These are phyloP conservation scores for Hydrochoerus hydrochaeris DNA, from an alignment of 2,113 vertebrate genomes.

Conservation along the genomic window DNA sequence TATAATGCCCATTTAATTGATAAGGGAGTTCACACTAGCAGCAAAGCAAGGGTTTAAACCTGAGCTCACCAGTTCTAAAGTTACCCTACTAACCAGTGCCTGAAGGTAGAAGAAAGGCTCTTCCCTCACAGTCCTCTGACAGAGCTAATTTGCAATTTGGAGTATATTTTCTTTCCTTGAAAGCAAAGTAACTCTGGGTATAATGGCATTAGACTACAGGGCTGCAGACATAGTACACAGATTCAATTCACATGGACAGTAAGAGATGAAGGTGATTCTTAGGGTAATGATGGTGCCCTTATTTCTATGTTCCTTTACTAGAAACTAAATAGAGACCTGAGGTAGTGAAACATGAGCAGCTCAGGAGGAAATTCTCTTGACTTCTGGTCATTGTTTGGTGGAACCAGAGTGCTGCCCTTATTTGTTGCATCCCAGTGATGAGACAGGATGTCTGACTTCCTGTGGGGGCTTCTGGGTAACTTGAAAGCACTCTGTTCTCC, in stretches of 20 bases:
- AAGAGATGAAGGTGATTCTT: background rate
- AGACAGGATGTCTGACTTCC: background rate
- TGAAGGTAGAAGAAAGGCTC: background rate
- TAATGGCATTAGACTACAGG: background rate
- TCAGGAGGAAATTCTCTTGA: background rate
- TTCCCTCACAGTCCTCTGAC: background rate
- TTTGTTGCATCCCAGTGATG: background rate
- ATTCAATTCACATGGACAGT: background rate
- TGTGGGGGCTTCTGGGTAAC: background rate
- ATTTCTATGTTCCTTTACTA: background rate
- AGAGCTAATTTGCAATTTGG: background rate
- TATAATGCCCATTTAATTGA: background rate
- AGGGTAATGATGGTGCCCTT: background rate
- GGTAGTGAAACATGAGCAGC: background rate
- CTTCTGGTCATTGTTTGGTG: background rate
- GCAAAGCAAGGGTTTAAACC: background rate
- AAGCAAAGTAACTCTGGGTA: background rate
- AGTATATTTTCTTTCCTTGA: background rate
- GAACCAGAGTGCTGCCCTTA: background rate
- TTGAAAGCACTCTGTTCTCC: background rate
- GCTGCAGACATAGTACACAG: background rate
- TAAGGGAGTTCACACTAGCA: background rate
- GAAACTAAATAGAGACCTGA: background rate
- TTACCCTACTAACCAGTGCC: background rate
- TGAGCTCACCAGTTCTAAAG: background rate